Base-by-base conservation (phyloP, 2,888 invertebrate species). In the Amphiduros pacificus region DNA sequence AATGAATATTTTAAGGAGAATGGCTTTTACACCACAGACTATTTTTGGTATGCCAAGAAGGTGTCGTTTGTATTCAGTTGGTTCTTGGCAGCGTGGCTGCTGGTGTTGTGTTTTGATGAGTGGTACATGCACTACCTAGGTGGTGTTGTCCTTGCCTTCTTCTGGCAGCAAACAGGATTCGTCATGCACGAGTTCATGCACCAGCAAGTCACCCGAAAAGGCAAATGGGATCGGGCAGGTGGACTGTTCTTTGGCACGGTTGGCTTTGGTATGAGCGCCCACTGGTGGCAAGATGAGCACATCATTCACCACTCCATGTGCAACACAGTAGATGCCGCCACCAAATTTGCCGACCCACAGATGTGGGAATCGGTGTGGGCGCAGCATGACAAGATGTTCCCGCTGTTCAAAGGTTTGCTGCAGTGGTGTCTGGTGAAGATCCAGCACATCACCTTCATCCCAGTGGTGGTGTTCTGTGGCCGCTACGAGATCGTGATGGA, bases 161-260 rank as follows among this genome's bases (percentile, higher is more conserved):
- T 61, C 29, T 65, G 64, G 65, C 65, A 65, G 40, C 65, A 65
- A 36, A 36, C 48, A 17, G 65, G 65, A 14, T 65, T 65, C 53
- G 31, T 65, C 49, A 65, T 65, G 65, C 65, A 65, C 36, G 65
- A 65, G 27, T 65, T 48, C 64, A 65, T 65, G 65, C 65, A 65
- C 59, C 50, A 29, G 27, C 54, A 53, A 31, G 26, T 53, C 28
- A 29, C 31, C 54, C 6, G 51, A 51, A 17, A 27, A 4, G 17
- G 49, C 22, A 51, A 22, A 6, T 32, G 50, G 17, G 64, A 64
- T 44, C 17, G 50, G 5, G 36, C 17, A 5, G 22, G 28, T 29
- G 65, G 65, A 0, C n/a, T 55, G 17, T 27, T 65, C 2, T 56
- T 60, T 28, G 65, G 65, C 11, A 62, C 65, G 17, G 22, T 55